phyloP scores from a whole-genome alignment of 2,797 vertebrate genomes.

The Falco naumanni region DNA sequence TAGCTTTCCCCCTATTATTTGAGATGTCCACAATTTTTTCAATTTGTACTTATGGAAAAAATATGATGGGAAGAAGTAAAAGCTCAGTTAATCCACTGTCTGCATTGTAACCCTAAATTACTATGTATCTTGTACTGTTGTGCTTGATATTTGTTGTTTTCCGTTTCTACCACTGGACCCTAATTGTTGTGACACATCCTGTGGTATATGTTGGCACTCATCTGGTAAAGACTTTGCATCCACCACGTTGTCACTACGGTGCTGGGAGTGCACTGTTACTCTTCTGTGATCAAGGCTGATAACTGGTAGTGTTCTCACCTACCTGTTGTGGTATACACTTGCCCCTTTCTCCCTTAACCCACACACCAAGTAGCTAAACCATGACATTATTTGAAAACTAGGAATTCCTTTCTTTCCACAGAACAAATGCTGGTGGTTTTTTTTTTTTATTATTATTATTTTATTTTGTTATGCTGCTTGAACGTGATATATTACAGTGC shows the following conservation, averaged over 20 bases:
- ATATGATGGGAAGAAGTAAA: background rate
- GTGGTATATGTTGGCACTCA: background rate
- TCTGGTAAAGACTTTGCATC: background rate
- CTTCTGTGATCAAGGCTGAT: background rate
- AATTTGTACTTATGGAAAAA: background rate
- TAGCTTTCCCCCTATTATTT: background rate
- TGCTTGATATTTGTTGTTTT: background rate
- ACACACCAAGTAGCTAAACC: background rate
- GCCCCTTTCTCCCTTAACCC: background rate
- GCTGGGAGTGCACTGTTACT: background rate
- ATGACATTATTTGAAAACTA: background rate
- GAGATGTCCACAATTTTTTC: background rate
- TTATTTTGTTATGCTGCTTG: conserved; percentile 3
- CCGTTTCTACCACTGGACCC: background rate
- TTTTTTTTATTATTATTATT: no score
- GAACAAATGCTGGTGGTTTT: background rate
- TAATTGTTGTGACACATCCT: background rate
- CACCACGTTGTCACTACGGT: rapidly evolving
- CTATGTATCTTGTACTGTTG: background rate
- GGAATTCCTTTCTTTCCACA: background rate
- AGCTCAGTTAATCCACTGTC: background rate
- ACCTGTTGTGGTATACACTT: background rate
- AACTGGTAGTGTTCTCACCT: background rate
- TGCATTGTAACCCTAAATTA: background rate
- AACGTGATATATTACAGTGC: background rate